Percentiles rank a stretch among this genome's conserved stretches.
phyloP scores from a whole-genome alignment of 2,113 vertebrate species.

The Thalassoma bifasciatum region DNA sequence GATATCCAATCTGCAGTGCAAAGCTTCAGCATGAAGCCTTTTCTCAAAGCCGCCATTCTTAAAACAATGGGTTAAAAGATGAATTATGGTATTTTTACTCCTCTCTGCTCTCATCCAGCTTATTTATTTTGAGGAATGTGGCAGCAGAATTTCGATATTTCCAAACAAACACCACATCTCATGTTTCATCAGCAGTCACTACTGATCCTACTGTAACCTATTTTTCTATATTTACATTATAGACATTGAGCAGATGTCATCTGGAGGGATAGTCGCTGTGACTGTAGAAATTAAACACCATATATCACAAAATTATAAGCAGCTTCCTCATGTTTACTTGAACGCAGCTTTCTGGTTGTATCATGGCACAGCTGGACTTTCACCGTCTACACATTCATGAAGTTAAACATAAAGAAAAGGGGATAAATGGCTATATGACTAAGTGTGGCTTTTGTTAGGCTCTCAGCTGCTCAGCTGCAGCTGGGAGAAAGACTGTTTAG shows the following conservation, averaged over 20 bases:
- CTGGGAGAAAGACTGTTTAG: slow-evolving; percentile 6
- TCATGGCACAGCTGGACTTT: background rate
- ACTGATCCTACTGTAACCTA: slow-evolving; percentile 26
- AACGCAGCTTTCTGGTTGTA: background rate
- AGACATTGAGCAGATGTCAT: slow-evolving; percentile 11
- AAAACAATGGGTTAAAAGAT: background rate
- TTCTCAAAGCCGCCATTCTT: background rate
- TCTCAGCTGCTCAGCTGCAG: no score
- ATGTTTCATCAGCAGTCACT: slow-evolving; percentile 6
- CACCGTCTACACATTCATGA: no score
- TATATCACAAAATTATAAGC: background rate
- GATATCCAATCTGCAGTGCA: background rate
- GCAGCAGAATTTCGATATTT: slow-evolving; percentile 57
- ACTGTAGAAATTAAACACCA: background rate
- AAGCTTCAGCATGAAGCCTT: background rate
- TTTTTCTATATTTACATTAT: slow-evolving; percentile 29
- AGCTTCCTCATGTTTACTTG: background rate
- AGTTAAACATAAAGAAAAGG: no score
- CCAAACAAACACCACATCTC: slow-evolving; percentile 51
- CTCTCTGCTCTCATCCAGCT: slow-evolving; percentile 2
- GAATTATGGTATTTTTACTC: slow-evolving; percentile 35
- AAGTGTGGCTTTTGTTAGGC: background rate
- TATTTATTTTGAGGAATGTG: slow-evolving; percentile 44
- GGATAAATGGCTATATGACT: background rate
- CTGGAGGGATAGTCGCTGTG: background rate